A percentile compares a stretch with the other conserved stretches of the same genome.
phyloP scores from a whole-genome alignment of 2,113 vertebrate genomes.

The Acanthochromis polyacanthus region DNA sequence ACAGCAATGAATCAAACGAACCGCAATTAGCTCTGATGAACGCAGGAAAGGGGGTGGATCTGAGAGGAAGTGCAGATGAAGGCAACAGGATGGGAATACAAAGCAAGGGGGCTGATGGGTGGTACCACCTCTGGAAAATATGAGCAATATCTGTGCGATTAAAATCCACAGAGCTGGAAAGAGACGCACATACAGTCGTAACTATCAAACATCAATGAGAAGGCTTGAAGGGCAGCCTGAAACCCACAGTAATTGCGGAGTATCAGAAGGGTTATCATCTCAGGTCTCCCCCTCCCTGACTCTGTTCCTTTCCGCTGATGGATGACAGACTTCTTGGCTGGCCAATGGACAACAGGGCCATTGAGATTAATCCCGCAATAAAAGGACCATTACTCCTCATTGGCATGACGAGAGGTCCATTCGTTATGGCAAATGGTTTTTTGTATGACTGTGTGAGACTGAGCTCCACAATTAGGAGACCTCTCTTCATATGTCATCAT shows the following conservation, averaged over 20 bases:
- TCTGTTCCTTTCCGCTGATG: conserved; percentile 49
- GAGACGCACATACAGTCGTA: conserved; percentile 6
- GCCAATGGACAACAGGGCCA: conserved; percentile 61
- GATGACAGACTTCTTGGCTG: conserved; percentile 54
- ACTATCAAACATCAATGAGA: conserved; percentile 60
- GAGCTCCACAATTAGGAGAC: conserved; percentile 56
- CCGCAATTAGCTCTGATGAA: conserved; percentile 25
- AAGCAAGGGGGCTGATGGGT: conserved; percentile 20
- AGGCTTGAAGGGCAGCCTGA: conserved; percentile 36
- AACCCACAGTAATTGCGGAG: conserved; percentile 53
- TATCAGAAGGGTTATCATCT: conserved; percentile 63
- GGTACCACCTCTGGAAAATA: conserved; percentile 20
- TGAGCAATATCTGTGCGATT: conserved; percentile 32
- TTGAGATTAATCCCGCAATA: conserved; percentile 74
- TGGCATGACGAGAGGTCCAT: conserved; percentile 56
- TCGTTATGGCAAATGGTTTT: conserved; percentile 51
- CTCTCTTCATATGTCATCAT: conserved; percentile 59
- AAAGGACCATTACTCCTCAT: conserved; percentile 71
- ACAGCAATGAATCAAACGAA: conserved; percentile 34
- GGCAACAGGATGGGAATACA: conserved; percentile 7
- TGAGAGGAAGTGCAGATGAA: background rate
- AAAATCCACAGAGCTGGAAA: conserved; percentile 21
- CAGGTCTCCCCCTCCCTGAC: conserved; percentile 24
- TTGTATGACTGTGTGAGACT: conserved; percentile 36
- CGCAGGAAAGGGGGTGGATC: background rate